Percentiles rank a stretch among this genome's conserved stretches.
Evolutionary conservation across 2,113 vertebrate species (phyloP).

Genomic region (Rousettus leschenaultii): DNA sequence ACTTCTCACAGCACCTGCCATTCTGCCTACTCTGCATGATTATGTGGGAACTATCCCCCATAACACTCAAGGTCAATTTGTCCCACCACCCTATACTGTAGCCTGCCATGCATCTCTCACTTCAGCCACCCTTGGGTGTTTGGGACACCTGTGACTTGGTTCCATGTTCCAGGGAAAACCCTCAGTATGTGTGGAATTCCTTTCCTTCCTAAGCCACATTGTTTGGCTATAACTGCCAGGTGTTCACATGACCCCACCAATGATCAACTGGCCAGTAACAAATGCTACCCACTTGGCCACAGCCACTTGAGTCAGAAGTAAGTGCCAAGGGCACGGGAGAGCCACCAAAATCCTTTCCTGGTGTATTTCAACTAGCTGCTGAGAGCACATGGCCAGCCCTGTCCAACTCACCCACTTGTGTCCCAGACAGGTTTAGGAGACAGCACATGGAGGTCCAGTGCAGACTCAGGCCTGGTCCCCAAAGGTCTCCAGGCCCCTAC

Average conservation of each 20-base stretch:
- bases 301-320: background rate
- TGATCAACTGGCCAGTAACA: background rate
- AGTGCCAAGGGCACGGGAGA: background rate
- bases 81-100: fast-evolving
- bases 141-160: background rate
- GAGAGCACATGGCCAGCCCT: background rate
- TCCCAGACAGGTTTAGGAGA: background rate
- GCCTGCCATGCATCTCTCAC: background rate
- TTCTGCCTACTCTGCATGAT: background rate
- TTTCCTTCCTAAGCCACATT: background rate
- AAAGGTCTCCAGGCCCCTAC: too few species aligned
- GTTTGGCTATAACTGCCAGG: fast-evolving
- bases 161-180: background rate
- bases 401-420: fast-evolving
- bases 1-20: background rate
- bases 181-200: background rate
- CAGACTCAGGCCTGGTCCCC: background rate
- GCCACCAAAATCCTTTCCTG: background rate
- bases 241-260: background rate
- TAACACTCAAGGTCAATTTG: too few species aligned
- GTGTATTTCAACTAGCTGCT: background rate
- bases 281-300: background rate
- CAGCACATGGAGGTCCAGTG: fast-evolving
- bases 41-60: background rate
- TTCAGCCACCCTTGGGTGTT: background rate